Evolutionary conservation across 2,888 invertebrate species (phyloP), one percentile per base, ranked within the genome.

Genomic region (Eilema depressum): DNA sequence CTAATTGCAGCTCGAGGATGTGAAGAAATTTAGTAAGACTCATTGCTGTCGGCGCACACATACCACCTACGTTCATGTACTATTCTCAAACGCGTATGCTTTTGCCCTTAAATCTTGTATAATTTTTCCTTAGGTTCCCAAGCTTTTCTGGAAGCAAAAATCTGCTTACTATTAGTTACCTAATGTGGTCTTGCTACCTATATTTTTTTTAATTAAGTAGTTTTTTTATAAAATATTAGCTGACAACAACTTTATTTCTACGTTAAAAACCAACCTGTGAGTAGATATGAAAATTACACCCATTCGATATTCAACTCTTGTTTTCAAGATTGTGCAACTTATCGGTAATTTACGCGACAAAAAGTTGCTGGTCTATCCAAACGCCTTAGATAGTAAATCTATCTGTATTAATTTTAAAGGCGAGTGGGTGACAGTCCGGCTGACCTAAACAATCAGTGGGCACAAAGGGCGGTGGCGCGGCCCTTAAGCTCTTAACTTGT

Each of bases 381-480:
- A 30, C 33, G 23, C 59, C 26, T 70, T 76, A 87, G 91, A 92
- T 91, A 88, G 89, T 89, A 89, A 88, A 92, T 92, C 89, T 92
- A 89, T 53, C 53, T 53, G 20, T 91, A 91, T 93, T 90, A 92
- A 92, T 92, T 91, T 89, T 84, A 89, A 86, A 85, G 83, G 78
- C 86, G 91, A 90, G 89, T 91, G 89, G 92, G 92, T 92, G 92
- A 92, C 91, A 89, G 88, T 84, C 83, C 86, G 79, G 86, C 84
- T 92, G 92, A 92, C 91, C 92, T 86, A 87, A 89, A 89, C 91
- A 90, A 90, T 88, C 89, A 86, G 74, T 76, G 74, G 79, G 87
- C 84, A 88, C 89, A 90, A 89, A 91, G 91, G 91, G 89, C 89
- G 85, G 84, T 83, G 82, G 83, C 79, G 81, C 79, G 78, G 83